These are phyloP conservation scores for Paradoxurus hermaphroditus DNA, from an alignment of 2,113 vertebrate genomes.

Conservation along the genomic window DNA sequence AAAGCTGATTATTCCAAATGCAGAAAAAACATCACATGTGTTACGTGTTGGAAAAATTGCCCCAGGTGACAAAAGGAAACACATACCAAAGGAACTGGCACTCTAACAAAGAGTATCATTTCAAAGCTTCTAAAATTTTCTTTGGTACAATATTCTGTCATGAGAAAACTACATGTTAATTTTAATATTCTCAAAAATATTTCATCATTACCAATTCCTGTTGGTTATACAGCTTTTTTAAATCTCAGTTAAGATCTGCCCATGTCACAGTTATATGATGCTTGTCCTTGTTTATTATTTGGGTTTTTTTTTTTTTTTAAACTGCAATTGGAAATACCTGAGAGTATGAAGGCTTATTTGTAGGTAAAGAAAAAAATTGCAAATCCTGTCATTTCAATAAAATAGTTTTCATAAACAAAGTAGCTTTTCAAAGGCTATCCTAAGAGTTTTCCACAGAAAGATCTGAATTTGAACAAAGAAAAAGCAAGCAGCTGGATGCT, in stretches of 20 bases:
- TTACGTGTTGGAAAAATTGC: constrained; percentile 84
- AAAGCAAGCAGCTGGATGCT: not conserved
- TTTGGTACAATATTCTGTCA: constrained; percentile 68
- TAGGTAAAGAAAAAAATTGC: not conserved
- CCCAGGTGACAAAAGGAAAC: constrained; percentile 84
- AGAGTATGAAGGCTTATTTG: not conserved
- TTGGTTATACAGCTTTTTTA: constrained; percentile 27
- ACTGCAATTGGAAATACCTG: not conserved
- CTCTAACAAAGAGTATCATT: constrained; percentile 80
- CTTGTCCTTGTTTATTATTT: not conserved
- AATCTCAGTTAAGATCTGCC: not conserved
- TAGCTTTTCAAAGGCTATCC: constrained; percentile 1
- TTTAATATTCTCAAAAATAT: constrained; percentile 64
- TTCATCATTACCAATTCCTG: constrained; percentile 54
- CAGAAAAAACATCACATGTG: constrained; percentile 79
- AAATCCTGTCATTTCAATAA: constrained; percentile 23
- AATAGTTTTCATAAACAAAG: not conserved
- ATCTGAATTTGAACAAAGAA: constrained; percentile 13
- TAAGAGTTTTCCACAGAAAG: constrained; percentile 7
- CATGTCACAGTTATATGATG: not conserved
- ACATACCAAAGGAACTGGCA: constrained; percentile 78
- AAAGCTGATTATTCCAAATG: constrained; percentile 87
- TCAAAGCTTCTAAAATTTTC: constrained; percentile 72
- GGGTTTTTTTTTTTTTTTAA: not conserved
- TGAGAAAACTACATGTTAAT: constrained; percentile 62